Evolutionary conservation across 2,113 vertebrate genomes (phyloP).

Genomic region (Pseudorhombus dupliciocellatus): DNA sequence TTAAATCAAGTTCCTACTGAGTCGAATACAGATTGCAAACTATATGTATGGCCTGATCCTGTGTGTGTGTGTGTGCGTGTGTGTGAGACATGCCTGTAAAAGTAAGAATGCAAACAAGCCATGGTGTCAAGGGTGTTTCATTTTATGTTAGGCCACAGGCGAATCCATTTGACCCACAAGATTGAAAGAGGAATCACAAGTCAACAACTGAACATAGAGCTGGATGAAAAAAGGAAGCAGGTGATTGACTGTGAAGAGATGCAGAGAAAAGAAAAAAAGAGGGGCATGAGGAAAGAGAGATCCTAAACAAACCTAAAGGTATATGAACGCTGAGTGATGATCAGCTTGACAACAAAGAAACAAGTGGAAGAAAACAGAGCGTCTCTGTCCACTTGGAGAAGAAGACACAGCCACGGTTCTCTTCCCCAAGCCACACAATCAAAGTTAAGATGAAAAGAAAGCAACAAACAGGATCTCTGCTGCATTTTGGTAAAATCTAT

Average conservation of each 20-base stretch:
- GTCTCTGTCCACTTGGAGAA: constrained; percentile 9
- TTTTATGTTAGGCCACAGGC: constrained; percentile 18
- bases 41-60: too few relatives aligned
- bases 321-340: constrained; percentile 17
- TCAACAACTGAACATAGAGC: constrained; percentile 19
- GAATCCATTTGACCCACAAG: constrained; percentile 38
- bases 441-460: background rate
- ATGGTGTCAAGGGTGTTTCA: background rate
- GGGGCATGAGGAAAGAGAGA: too few relatives aligned
- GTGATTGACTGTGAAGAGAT: constrained; percentile 10
- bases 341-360: constrained; percentile 45
- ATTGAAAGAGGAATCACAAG: constrained; percentile 1
- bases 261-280: background rate
- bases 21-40: too few relatives aligned
- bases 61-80: background rate
- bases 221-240: background rate
- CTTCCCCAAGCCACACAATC: background rate
- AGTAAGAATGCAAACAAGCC: background rate
- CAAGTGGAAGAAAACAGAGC: constrained; percentile 32
- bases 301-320: constrained; percentile 12
- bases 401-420: background rate
- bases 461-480: background rate
- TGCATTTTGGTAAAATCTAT: background rate
- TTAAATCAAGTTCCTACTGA: too few relatives aligned
- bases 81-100: constrained; percentile 1